Base-by-base conservation (phyloP, 2,888 invertebrate species). In the Tridacna crocea region DNA sequence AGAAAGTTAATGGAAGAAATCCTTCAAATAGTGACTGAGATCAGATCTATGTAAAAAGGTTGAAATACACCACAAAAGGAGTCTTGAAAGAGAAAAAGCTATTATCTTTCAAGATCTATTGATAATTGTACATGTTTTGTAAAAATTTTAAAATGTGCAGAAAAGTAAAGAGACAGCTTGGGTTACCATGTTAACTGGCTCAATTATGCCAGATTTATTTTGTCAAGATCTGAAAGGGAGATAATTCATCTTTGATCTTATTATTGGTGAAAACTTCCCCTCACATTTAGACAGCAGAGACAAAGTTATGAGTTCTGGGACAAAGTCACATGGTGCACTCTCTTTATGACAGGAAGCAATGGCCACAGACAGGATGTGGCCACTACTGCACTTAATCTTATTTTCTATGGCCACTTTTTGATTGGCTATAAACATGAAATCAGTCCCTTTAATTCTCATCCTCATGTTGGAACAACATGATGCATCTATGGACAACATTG, bases 171-270 rank as follows among this genome's bases (percentile, higher is more conserved):
- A 61, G 22, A 13, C 61, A 61, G 15, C 61, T 82, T 82, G 26
- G 11, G 70, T 70, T 70, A 70, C 65, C 78, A 73, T 46, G 36
- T 76, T 73, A 85, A 85, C 76, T 85, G 74, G 82, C 85, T 82
- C 85, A 85, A 85, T 85, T 85, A 85, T 80, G 66, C 65, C 36
- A 72, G 77, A 80, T 79, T 83, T 85, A 85, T 85, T 85, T 83
- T 83, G 80, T 83, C 75, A 77, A 85, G 85, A 83, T 85, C 27
- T 24, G 36, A 70, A 70, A 51, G 70, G 70, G 51, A 70, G 51
- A 70, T 70, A 70, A 70, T 70, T 70, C 47, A n/a, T 24, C 70
- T 51, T 70, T 70, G 70, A 70, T 70, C 70, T 24, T 22, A 70
- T 70, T 70, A 70, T 70, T 48, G 27, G 51, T 66, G 70, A 51